Evolutionary conservation across 2,888 invertebrate genomes (phyloP), one percentile per base, ranked within the genome.

Genomic region (Diaperis boleti): DNA sequence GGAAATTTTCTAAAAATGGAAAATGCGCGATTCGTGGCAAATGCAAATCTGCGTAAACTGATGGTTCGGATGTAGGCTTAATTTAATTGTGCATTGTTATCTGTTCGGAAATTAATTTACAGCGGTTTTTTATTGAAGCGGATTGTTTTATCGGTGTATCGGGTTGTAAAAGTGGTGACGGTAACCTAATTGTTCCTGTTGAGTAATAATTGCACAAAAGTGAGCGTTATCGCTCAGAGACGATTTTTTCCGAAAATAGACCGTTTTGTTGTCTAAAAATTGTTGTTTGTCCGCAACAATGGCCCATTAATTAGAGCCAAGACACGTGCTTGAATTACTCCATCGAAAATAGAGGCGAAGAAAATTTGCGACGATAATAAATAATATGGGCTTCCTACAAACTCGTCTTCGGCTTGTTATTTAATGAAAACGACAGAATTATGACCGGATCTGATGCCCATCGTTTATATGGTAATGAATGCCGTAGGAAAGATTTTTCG

Each of bases 31-130:
- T n/a, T n/a, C n/a, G n/a, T n/a, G n/a, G n/a, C n/a, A n/a, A n/a
- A n/a, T n/a, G n/a, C 56, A 59, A 14, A 54, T 62, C 22, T 35
- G 35, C 35, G 14, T n/a, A n/a, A 41, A 22, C 7, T n/a, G n/a
- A n/a, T n/a, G n/a, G n/a, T n/a, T n/a, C n/a, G n/a, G n/a, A n/a
- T n/a, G n/a, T n/a, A n/a, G n/a, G n/a, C n/a, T n/a, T n/a, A n/a
- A n/a, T n/a, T n/a, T n/a, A n/a, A n/a, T n/a, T n/a, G n/a, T n/a
- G n/a, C n/a, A n/a, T n/a, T n/a, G n/a, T n/a, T n/a, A n/a, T n/a
- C n/a, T n/a, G n/a, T n/a, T n/a, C n/a, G n/a, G n/a, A n/a, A n/a
- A n/a, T n/a, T n/a, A n/a, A n/a, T n/a, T n/a, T n/a, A n/a, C n/a
- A n/a, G n/a, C n/a, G n/a, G n/a, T n/a, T n/a, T n/a, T n/a, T n/a